A percentile compares a stretch with the other conserved stretches of the same genome.
Conservation (phyloP, 64 coral and sea anemone species). For the Montipora efflorescens region DNA sequence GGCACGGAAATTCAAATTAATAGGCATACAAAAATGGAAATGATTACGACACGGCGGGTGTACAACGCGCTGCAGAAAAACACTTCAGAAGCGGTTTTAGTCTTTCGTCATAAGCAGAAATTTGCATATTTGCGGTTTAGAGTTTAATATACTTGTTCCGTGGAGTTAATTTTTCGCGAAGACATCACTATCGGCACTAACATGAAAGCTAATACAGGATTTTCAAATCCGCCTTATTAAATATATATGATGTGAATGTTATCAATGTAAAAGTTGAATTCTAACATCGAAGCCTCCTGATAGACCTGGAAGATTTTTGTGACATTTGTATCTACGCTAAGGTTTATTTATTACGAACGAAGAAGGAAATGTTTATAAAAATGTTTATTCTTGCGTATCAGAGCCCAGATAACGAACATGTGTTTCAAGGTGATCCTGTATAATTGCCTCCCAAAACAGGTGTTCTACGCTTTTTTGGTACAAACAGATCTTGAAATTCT, state of each 20-base stretch:
- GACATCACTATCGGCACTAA: slow-evolving; percentile 25
- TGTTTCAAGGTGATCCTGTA: slow-evolving; percentile 29
- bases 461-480: slow-evolving; percentile 3
- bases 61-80: slow-evolving; percentile 7
- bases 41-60: slow-evolving; percentile 45
- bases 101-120: slow-evolving; percentile 35
- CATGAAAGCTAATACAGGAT: slow-evolving; percentile 52
- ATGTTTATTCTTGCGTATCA: slow-evolving; percentile 27
- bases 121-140: slow-evolving; percentile 52
- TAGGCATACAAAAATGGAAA: slow-evolving; percentile 1
- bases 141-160: slow-evolving; percentile 58
- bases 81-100: slow-evolving; percentile 31
- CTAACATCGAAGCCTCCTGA: neutral
- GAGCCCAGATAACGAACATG: slow-evolving; percentile 38
- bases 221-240: slow-evolving; percentile 20
- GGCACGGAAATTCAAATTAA: slow-evolving; percentile 32
- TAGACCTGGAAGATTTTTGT: neutral
- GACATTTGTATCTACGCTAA: neutral
- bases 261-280: neutral
- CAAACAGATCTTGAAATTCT: neutral
- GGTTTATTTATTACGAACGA: slow-evolving; percentile 9
- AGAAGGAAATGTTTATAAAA: slow-evolving; percentile 28
- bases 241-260: slow-evolving; percentile 30
- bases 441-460: slow-evolving; percentile 37
- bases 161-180: slow-evolving; percentile 27